Base-by-base conservation (phyloP, 2,797 vertebrate species). In the Holocentrus rufus region DNA sequence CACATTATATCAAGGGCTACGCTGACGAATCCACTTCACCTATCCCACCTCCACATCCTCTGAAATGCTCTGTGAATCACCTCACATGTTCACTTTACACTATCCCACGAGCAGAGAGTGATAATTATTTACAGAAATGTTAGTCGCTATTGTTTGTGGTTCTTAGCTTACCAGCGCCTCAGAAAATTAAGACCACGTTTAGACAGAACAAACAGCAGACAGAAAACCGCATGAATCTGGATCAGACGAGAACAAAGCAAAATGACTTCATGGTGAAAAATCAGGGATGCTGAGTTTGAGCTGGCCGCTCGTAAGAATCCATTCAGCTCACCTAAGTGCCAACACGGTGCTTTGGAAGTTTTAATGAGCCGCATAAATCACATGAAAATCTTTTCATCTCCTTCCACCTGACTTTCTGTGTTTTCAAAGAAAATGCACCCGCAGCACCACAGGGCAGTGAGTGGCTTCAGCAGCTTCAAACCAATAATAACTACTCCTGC, bases 51-150 rank as follows among this genome's bases (percentile, higher is more conserved):
- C 4, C 7, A n/a, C 50, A 22, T 14, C 1, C 13, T 20, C 44
- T 53, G 54, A 70, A 80, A 74, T 57, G 65, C n/a, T 6, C 39
- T 27, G 3, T n/a, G 6, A 17, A 22, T 7, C 56, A 22, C 4
- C 18, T 14, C 20, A 31, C 18, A 22, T 17, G 31, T 11, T 52
- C 20, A 22, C 9, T 7, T 49, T 30, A 49, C 46, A 31, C 9
- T 14, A 36, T 56, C 0, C 52, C 90, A 79, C 22, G 54, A 42
- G 54, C 62, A 80, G 87, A 53, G 72, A 81, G 83, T 54, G 62
- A 64, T 59, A 3, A 3, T 53, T 2, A 56, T 67, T 39, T 17
- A 65, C 15, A 75, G 20, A 46, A 58, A 58, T 39, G 42, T 8
- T 2, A 49, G 64, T 70, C 81, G 68, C 65, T 79, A 75, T 72